phyloP scores from a whole-genome alignment of 2,888 invertebrate species.

The Sepiola atlantica region DNA sequence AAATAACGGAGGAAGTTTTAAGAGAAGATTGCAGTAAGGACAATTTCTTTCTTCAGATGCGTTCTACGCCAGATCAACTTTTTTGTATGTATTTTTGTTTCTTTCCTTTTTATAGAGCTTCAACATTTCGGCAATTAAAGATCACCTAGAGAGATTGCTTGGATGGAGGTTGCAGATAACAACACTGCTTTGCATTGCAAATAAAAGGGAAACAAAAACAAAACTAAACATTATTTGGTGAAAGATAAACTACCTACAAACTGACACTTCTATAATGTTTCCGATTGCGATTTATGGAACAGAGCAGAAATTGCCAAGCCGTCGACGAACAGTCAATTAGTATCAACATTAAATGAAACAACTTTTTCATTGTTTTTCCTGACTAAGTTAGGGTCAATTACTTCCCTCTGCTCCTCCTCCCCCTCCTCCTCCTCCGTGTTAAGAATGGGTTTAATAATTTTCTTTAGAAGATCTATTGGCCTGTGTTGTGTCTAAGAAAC shows the following conservation, averaged over 20 bases:
- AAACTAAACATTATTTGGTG: no score
- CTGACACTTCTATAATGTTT: not conserved
- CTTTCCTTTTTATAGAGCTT: not conserved
- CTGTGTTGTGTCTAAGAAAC: no score
- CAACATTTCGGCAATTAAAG: not conserved
- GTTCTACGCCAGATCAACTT: not conserved
- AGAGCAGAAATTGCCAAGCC: no score
- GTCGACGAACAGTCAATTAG: no score
- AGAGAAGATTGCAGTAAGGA: not conserved
- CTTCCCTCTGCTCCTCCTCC: no score
- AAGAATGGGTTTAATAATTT: no score
- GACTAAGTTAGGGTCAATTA: no score
- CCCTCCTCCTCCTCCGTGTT: no score
- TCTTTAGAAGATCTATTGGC: no score
- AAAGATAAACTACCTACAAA: not conserved
- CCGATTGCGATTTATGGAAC: not conserved
- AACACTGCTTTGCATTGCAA: not conserved
- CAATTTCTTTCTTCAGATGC: slow-evolving; percentile 14
- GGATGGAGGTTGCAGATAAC: not conserved
- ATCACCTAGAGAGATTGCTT: not conserved
- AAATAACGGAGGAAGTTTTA: not conserved
- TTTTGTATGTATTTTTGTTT: not conserved
- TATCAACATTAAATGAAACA: no score
- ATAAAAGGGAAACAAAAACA: not conserved
- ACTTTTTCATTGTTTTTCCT: no score